Base-by-base conservation (phyloP, 2,888 invertebrate genomes). In the Phaonia tiefii region DNA sequence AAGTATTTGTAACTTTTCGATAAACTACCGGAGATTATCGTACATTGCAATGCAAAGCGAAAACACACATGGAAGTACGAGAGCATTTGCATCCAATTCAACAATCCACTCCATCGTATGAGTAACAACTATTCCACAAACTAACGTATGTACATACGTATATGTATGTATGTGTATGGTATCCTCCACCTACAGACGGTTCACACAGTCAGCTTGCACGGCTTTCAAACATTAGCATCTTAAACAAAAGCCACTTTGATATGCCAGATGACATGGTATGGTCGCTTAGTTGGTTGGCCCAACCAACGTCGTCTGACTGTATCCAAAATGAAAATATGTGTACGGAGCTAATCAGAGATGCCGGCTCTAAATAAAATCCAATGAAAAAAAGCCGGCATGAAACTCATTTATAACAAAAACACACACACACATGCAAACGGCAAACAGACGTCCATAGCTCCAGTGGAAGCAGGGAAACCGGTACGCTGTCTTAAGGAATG, bases 371-470 rank as follows among this genome's bases (percentile, higher is more conserved):
- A 75, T 71, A 77, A 72, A 75, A 80, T 60, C 17, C 20, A 58
- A 75, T 26, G 65, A 65, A 69, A 54, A 77, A 80, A 80, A 51
- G 81, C 81, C 81, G 81, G 81, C 81, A 81, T 81, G 75, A 75
- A 72, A 81, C 78, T 75, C 75, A 81, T 81, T 81, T 81, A 81
- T 72, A 81, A 78, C 75, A 77, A 77, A 74, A 58, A 78, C 75
- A 66, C 66, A 63, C 46, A 20, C 58, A 71, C 70, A 51, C 51
- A 49, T 15, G 10, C 31, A 31, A 31, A 25, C 20, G 31, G 13
- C 37, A 39, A 13, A 20, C 39, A 20, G 5, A 20, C 26, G 49
- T 67, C 31, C 31, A 17, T 49, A 31, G 20, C 25, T 17, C 60
- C 69, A 49, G 80, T 49, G 54, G 73, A 56, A 60, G 60, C 60